Evolutionary conservation across 2,113 vertebrate species (phyloP).

Genomic region (Ochotona princeps): DNA sequence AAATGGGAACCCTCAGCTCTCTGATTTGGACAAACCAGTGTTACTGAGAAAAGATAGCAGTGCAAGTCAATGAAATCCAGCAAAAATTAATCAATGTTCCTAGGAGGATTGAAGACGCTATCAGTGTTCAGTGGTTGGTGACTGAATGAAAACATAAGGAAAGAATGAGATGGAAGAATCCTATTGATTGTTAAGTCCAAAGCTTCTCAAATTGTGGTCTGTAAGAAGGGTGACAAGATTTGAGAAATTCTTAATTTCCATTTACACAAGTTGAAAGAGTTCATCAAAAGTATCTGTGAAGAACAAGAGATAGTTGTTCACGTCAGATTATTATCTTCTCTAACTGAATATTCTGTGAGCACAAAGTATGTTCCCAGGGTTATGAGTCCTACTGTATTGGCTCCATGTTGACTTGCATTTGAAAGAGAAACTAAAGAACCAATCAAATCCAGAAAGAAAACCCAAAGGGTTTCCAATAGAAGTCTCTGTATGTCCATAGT

Average conservation of each 20-base stretch:
- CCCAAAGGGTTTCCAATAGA: background rate
- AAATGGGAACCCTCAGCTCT: background rate
- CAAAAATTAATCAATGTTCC: background rate
- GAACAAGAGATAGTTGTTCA: background rate
- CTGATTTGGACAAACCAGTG: background rate
- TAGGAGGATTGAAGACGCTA: background rate
- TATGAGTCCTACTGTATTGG: background rate
- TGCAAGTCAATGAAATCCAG: background rate
- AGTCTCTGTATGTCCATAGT: background rate
- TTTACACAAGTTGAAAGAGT: background rate
- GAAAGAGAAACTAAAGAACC: background rate
- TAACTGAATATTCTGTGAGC: background rate
- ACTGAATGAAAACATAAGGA: background rate
- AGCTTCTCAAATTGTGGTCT: background rate
- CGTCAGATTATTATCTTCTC: background rate
- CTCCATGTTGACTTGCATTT: background rate
- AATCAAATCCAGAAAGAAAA: background rate
- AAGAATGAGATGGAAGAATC: background rate
- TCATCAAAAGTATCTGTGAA: background rate
- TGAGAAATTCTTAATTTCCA: background rate
- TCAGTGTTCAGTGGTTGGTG: background rate
- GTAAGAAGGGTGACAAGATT: conserved; percentile 21
- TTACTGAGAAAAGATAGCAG: background rate
- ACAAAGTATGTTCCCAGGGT: background rate
- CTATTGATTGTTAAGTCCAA: background rate